A percentile compares a stretch with the other conserved stretches of the same genome.
Evolutionary conservation across 2,113 vertebrate species (phyloP).

Genomic region (Oreochromis spilurus): DNA sequence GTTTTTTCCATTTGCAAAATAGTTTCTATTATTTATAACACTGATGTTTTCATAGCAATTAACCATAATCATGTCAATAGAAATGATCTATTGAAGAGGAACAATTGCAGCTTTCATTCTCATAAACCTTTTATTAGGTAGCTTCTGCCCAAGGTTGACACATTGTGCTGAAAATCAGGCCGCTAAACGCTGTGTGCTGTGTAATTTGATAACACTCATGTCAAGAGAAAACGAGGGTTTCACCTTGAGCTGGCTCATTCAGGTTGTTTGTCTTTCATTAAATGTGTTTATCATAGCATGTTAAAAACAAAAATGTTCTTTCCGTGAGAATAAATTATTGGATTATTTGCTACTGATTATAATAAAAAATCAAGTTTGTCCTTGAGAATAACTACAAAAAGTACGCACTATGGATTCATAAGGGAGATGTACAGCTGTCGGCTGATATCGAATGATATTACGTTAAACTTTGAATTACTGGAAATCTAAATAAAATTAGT

Average conservation of each 20-base stretch:
- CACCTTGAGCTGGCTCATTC: background rate
- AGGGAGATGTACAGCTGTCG: background rate
- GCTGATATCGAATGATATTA: background rate
- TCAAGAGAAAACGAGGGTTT: background rate
- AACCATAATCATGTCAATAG: background rate
- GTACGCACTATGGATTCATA: background rate
- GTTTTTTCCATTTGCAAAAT: background rate
- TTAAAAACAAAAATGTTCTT: background rate
- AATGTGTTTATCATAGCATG: background rate
- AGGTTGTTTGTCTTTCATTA: background rate
- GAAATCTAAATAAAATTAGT: background rate
- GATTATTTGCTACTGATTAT: background rate
- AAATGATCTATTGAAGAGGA: background rate
- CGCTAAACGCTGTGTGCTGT: background rate
- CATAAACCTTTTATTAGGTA: background rate
- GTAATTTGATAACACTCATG: background rate
- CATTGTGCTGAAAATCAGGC: background rate
- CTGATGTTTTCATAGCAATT: background rate
- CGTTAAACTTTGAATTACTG: background rate
- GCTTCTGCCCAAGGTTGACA: background rate
- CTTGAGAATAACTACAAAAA: background rate
- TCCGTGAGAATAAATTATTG: too few relatives aligned
- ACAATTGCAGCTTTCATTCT: background rate
- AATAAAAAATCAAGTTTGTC: rapidly evolving
- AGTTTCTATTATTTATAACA: background rate